Conservation (phyloP, 2,113 vertebrate genomes). For the Panurus biarmicus region DNA sequence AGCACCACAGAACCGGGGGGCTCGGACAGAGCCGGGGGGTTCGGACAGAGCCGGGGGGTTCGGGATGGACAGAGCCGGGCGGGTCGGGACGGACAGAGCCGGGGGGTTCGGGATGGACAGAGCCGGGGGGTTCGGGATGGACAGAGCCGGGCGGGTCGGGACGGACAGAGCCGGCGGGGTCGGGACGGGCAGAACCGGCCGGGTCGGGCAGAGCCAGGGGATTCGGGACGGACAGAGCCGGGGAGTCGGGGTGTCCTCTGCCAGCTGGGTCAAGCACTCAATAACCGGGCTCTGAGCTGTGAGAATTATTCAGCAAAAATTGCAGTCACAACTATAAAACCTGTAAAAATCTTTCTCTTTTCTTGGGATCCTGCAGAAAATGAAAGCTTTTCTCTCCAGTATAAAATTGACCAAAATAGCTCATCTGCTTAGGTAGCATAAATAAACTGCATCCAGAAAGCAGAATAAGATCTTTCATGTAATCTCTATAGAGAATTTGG, state of each 20-base stretch:
- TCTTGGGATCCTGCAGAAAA: neutral
- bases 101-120: fast-evolving
- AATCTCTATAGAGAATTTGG: neutral
- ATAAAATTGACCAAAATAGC: neutral
- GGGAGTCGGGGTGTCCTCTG: too few species aligned
- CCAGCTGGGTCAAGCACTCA: neutral
- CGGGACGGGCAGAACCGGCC: too few species aligned
- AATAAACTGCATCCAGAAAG: neutral
- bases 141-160: fast-evolving
- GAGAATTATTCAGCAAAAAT: neutral
- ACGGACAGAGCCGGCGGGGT: fast-evolving
- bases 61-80: too few species aligned
- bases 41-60: too few species aligned
- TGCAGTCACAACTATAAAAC: neutral
- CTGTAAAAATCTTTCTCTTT: neutral
- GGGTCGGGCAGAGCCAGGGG: too few species aligned
- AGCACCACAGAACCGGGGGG: too few species aligned
- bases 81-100: fast-evolving
- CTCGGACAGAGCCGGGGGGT: neutral
- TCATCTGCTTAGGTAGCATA: neutral
- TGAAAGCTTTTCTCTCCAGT: neutral
- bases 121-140: too few species aligned
- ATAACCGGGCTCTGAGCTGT: neutral
- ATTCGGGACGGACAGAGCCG: fast-evolving
- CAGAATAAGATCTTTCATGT: neutral